These are phyloP conservation scores for Phthorimaea operculella DNA, from an alignment of 1,140 invertebrate species.

Conservation along the genomic window DNA sequence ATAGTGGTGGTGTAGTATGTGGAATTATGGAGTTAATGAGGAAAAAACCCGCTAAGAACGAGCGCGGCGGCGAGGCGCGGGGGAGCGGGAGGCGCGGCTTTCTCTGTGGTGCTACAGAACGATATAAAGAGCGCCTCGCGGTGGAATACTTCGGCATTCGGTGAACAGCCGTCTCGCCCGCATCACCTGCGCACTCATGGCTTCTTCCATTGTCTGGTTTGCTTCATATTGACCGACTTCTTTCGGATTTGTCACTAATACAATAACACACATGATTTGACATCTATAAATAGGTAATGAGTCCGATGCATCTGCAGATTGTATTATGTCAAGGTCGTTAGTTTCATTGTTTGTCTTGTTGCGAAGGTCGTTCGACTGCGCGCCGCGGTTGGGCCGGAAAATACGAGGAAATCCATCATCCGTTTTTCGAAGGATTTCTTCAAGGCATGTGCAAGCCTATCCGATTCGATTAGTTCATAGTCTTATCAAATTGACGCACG, in stretches of 20 bases:
- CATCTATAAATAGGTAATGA: slow-evolving; percentile 52
- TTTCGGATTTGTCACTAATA: slow-evolving; percentile 48
- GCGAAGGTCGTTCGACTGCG: slow-evolving; percentile 51
- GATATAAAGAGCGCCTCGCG: slow-evolving; percentile 63
- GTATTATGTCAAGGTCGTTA: slow-evolving; percentile 62
- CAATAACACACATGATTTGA: slow-evolving; percentile 48
- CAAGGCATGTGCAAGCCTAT: slow-evolving; percentile 49
- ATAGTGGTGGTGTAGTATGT: slow-evolving; percentile 40
- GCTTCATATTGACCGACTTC: slow-evolving; percentile 24
- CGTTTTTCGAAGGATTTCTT: slow-evolving; percentile 31
- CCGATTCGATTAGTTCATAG: slow-evolving; percentile 25
- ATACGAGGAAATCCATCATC: slow-evolving; percentile 61
- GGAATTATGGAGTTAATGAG: slow-evolving; percentile 58
- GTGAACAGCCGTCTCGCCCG: slow-evolving; percentile 63
- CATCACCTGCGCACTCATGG: slow-evolving; percentile 42
- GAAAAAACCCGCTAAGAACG: slow-evolving; percentile 61
- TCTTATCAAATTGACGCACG: slow-evolving; percentile 17
- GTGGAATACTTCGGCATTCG: slow-evolving; percentile 63
- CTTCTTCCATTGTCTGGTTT: slow-evolving; percentile 36
- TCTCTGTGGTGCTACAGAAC: slow-evolving; percentile 48
- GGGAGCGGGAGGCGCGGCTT: slow-evolving; percentile 57
- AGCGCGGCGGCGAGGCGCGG: slow-evolving; percentile 38
- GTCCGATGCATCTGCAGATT: slow-evolving; percentile 51
- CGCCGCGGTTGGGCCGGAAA: slow-evolving; percentile 52
- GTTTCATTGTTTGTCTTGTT: slow-evolving; percentile 62